These are phyloP conservation scores for Lanius collurio DNA, from an alignment of 2,113 vertebrate genomes.

Conservation along the genomic window DNA sequence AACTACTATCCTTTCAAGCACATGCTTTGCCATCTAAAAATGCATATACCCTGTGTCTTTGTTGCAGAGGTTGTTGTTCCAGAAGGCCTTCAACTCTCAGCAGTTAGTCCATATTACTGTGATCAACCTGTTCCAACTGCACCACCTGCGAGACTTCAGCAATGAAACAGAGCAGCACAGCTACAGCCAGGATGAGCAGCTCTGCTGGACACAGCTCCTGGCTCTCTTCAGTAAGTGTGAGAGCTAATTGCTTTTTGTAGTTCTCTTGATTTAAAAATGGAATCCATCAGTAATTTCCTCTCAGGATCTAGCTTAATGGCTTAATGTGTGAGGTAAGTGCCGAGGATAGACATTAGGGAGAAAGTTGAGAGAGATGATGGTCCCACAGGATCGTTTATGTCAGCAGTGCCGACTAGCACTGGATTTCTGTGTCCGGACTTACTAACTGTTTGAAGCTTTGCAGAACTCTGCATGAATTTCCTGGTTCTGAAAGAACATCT, in stretches of 20 bases:
- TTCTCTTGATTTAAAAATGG: background rate
- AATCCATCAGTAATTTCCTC: background rate
- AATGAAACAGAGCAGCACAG: constrained; percentile 82
- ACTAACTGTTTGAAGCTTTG: background rate
- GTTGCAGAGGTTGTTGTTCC: constrained; percentile 89
- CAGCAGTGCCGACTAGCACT: background rate
- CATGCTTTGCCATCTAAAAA: background rate
- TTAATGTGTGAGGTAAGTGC: background rate
- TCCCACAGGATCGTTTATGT: background rate
- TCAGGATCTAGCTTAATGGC: background rate
- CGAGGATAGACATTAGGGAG: background rate
- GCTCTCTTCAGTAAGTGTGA: constrained; percentile 90
- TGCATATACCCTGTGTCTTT: background rate
- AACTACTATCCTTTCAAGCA: background rate
- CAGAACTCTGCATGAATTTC: background rate
- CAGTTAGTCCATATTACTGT: constrained; percentile 97
- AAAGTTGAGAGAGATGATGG: background rate
- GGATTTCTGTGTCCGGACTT: background rate
- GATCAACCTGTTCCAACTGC: constrained; percentile 96
- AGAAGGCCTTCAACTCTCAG: constrained; percentile 96
- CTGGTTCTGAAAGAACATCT: background rate
- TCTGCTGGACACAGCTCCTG: constrained; percentile 93
- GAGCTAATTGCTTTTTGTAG: background rate
- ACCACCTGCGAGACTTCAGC: constrained; percentile 92
- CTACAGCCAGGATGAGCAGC: constrained; percentile 85